These are phyloP conservation scores for Pterostichus niger DNA, from an alignment of 2,888 invertebrate species.

Conservation along the genomic window DNA sequence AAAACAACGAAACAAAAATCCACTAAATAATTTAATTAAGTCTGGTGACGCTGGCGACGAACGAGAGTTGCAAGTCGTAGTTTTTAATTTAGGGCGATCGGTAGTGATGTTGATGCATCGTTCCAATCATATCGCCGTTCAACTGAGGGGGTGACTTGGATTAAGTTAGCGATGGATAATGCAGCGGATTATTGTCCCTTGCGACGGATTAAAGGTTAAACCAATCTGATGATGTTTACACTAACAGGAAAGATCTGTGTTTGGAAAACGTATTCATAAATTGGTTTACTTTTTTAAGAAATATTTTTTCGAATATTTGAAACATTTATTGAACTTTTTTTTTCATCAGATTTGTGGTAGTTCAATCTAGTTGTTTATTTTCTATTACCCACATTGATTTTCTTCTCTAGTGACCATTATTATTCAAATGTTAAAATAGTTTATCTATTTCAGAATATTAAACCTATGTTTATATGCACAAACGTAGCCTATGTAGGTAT, in stretches of 20 bases:
- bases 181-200: constrained; percentile 45
- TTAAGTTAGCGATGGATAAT: constrained; percentile 36
- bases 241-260: neutral
- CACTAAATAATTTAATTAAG: constrained; percentile 75
- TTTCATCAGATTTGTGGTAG: no score
- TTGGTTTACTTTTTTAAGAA: no score
- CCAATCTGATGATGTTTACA: neutral
- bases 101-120: constrained; percentile 53
- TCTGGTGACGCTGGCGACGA: constrained; percentile 30
- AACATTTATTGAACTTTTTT: no score
- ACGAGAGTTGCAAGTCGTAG: constrained; percentile 71
- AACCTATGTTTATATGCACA: no score
- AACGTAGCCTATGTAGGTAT: no score
- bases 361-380: no score
- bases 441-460: no score
- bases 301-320: no score
- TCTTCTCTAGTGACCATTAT: no score
- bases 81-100: constrained; percentile 73
- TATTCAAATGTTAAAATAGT: no score
- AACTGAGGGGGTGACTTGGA: neutral
- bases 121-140: constrained; percentile 55
- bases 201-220: neutral
- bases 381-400: no score
- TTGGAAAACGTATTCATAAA: no score
- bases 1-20: constrained; percentile 69